These are phyloP conservation scores for Gerris lacustris DNA, from an alignment of 2,888 invertebrate species.

Conservation along the genomic window DNA sequence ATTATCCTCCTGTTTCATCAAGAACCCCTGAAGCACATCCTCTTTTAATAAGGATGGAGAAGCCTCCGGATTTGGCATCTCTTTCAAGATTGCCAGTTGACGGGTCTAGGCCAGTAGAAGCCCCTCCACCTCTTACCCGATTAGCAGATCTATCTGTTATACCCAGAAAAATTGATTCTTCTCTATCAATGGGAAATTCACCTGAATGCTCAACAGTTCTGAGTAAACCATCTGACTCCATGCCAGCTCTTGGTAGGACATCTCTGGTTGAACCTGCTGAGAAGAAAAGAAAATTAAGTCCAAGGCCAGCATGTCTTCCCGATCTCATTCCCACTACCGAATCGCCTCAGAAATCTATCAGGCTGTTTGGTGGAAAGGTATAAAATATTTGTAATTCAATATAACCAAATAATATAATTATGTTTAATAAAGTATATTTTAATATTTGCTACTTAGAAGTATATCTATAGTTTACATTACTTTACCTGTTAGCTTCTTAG, in stretches of 20 bases:
- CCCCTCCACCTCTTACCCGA: conserved; percentile 1
- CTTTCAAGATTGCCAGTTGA: no score
- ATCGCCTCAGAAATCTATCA: conserved; percentile 34
- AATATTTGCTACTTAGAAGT: no score
- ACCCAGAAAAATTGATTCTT: conserved; percentile 6
- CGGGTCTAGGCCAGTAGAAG: background rate
- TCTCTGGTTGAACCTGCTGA: conserved; percentile 51
- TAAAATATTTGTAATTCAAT: no score
- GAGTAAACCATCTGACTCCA: conserved; percentile 51
- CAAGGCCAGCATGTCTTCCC: background rate
- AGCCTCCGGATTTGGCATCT: background rate
- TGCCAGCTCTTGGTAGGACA: conserved; percentile 69
- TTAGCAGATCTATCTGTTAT: background rate
- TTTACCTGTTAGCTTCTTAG: no score
- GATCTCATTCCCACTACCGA: background rate
- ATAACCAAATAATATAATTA: no score
- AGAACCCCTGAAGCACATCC: no score
- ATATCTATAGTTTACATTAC: no score
- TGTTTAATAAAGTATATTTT: no score
- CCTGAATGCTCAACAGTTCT: conserved; percentile 42
- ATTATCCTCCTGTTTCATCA: no score
- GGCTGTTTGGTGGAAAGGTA: conserved; percentile 54
- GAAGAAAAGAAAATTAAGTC: conserved; percentile 6
- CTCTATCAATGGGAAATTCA: background rate
- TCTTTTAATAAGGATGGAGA: background rate